Evolutionary conservation across 92 coral and sea anemone species (phyloP).

Genomic region (Palythoa heliodiscus): DNA sequence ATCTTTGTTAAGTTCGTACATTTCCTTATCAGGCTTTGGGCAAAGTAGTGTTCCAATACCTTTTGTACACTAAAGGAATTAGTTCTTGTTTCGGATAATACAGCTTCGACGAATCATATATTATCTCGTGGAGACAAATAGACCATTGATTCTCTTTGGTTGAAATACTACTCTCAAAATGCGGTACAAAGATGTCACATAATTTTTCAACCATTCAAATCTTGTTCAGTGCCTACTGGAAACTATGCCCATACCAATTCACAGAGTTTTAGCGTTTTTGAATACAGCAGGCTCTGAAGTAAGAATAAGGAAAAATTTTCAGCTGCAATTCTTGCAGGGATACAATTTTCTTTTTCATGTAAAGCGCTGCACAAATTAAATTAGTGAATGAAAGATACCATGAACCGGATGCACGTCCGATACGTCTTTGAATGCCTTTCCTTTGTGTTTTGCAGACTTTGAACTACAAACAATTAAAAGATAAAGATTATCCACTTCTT

Average conservation of each 20-base stretch:
- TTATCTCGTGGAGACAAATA: background rate
- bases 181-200: constrained; percentile 32
- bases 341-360: background rate
- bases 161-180: constrained; percentile 31
- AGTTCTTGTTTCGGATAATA: constrained; percentile 4
- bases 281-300: background rate
- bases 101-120: background rate
- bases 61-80: background rate
- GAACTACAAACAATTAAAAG: constrained; percentile 25
- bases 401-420: constrained; percentile 31
- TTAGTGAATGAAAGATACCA: constrained; percentile 34
- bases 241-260: background rate
- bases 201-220: constrained; percentile 37
- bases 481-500: constrained; percentile 2
- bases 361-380: constrained; percentile 43
- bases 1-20: constrained; percentile 24
- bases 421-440: constrained; percentile 31
- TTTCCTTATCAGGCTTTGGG: constrained; percentile 9
- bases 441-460: constrained; percentile 33
- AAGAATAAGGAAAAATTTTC: background rate
- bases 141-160: constrained; percentile 24
- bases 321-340: background rate
- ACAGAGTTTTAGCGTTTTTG: background rate
- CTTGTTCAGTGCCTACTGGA: constrained; percentile 20
- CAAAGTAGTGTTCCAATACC: background rate